Percentiles rank a stretch among this genome's conserved stretches.
phyloP scores from a whole-genome alignment of 1,140 invertebrate species.

The Lasioglossum albipes region DNA sequence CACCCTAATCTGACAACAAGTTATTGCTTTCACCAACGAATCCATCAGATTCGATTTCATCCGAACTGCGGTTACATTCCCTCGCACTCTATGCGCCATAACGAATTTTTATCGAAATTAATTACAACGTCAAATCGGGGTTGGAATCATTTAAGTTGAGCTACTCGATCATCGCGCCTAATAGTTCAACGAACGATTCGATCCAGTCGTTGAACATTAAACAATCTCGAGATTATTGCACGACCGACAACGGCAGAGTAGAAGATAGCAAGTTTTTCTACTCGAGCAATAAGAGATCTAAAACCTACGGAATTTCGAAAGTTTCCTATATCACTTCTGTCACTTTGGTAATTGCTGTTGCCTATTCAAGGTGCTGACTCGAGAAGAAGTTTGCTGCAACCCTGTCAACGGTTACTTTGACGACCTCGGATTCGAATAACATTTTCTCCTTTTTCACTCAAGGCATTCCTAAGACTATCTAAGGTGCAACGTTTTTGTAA shows the following conservation, averaged over 20 bases:
- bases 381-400: constrained; percentile 1
- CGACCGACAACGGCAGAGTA: too few species aligned
- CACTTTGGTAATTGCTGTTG: constrained; percentile 32
- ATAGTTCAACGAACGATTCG: too few species aligned
- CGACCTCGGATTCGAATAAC: not conserved
- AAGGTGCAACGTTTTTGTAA: not conserved
- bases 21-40: constrained; percentile 37
- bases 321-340: constrained; percentile 22
- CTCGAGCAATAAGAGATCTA: not conserved
- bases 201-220: too few species aligned
- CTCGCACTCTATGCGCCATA: not conserved
- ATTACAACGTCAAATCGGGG: not conserved
- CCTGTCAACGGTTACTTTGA: not conserved
- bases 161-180: not conserved
- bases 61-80: not conserved
- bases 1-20: constrained; percentile 28
- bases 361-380: not conserved
- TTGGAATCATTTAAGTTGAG: not conserved
- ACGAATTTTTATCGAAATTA: not conserved
- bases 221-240: too few species aligned
- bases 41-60: not conserved
- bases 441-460: not conserved
- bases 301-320: not conserved
- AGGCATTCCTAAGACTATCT: not conserved
- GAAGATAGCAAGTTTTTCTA: too few species aligned